These are phyloP conservation scores for Mimumesa dahlbomi DNA, from an alignment of 2,888 invertebrate genomes.

Conservation along the genomic window DNA sequence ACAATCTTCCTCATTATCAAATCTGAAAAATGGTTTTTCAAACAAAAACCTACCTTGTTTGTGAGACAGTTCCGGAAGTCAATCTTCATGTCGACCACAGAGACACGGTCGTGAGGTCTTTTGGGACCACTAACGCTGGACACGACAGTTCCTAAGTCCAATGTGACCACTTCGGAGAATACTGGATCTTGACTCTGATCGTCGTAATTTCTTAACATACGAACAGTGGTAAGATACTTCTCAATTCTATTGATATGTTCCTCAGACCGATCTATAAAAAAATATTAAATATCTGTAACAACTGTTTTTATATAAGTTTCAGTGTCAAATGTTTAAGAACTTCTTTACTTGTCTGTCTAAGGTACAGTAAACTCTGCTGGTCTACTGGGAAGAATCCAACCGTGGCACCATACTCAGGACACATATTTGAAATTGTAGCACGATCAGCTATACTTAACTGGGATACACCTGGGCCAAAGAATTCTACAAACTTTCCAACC, in stretches of 20 bases:
- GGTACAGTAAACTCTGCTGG: constrained; percentile 89
- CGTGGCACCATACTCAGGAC: constrained; percentile 98
- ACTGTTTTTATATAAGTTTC: not conserved
- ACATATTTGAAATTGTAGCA: constrained; percentile 99
- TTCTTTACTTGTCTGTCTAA: constrained; percentile 88
- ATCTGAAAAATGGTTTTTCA: not conserved
- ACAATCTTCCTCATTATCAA: no score
- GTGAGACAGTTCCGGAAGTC: constrained; percentile 93
- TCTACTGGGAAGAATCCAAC: constrained; percentile 98
- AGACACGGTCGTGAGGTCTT: constrained; percentile 96
- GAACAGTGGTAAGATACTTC: constrained; percentile 89
- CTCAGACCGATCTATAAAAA: constrained; percentile 87
- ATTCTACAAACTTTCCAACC: constrained; percentile 99
- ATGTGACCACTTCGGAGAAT: constrained; percentile 91
- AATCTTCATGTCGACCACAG: constrained; percentile 92
- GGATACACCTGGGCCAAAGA: constrained; percentile 96
- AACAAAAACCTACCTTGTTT: constrained; percentile 87
- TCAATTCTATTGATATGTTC: constrained; percentile 90
- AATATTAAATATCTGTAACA: no score
- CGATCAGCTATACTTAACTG: constrained; percentile 97
- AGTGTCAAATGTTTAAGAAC: no score
- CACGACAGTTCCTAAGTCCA: constrained; percentile 94
- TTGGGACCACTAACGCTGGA: constrained; percentile 99
- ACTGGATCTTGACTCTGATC: constrained; percentile 89
- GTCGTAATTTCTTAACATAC: constrained; percentile 91